phyloP scores from a whole-genome alignment of 1,140 invertebrate genomes.

The Andrena cerasifolii region DNA sequence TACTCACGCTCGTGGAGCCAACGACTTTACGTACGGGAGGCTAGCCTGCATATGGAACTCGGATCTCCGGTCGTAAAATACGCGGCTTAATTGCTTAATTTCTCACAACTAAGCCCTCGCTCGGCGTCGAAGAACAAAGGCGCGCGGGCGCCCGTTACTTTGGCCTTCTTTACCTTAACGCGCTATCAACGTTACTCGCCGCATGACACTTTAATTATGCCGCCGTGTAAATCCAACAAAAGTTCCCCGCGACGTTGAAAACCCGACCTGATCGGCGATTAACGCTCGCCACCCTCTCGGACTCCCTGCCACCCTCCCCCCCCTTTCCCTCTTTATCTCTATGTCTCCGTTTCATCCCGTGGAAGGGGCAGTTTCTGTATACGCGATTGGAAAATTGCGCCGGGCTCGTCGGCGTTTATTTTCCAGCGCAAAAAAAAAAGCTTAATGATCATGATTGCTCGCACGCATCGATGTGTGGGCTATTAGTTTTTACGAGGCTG shows the following conservation, averaged over 20 bases:
- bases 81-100: slow-evolving; percentile 81
- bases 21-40: slow-evolving; percentile 66
- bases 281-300: background rate
- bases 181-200: slow-evolving; percentile 77
- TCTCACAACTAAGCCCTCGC: slow-evolving; percentile 75
- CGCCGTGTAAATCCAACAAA: slow-evolving; percentile 76
- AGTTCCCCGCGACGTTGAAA: slow-evolving; percentile 30
- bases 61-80: slow-evolving; percentile 74
- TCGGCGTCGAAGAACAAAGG: slow-evolving; percentile 74
- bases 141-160: slow-evolving; percentile 72
- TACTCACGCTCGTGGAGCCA: slow-evolving; percentile 53
- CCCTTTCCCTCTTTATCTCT: background rate
- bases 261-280: slow-evolving; percentile 35
- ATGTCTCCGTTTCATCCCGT: no score
- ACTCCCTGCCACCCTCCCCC: no score
- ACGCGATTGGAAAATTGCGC: background rate
- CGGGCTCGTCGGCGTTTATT: background rate
- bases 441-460: background rate
- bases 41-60: slow-evolving; percentile 64
- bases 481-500: background rate
- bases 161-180: slow-evolving; percentile 75
- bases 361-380: background rate
- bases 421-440: background rate
- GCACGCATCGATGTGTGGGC: background rate
- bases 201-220: slow-evolving; percentile 81